Evolutionary conservation across 2,888 invertebrate species (phyloP).

Genomic region (Neoascia interrupta): DNA sequence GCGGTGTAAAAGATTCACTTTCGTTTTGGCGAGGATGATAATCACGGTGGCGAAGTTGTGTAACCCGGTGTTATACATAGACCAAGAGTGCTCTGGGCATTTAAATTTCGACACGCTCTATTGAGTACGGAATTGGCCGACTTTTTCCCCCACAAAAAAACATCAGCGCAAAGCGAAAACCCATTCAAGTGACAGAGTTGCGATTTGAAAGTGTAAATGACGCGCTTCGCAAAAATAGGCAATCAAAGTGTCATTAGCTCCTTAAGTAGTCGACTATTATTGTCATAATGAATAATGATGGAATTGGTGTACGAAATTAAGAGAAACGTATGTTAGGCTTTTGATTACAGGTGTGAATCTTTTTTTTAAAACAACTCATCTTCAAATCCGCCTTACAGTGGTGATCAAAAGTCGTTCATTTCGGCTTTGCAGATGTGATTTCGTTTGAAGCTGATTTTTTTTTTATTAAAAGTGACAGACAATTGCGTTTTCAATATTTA

Average conservation of each 20-base stretch:
- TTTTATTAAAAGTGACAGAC: no score
- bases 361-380: no score
- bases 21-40: constrained; percentile 58
- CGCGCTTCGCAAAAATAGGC: background rate
- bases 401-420: no score
- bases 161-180: background rate
- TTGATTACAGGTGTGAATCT: no score
- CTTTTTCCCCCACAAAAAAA: background rate
- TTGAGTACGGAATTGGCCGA: constrained; percentile 13
- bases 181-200: background rate
- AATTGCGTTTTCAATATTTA: no score
- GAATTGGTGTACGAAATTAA: no score
- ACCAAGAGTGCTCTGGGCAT: constrained; percentile 5
- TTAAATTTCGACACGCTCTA: constrained; percentile 5
- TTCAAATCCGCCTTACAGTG: no score
- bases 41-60: no score
- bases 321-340: no score
- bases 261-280: background rate
- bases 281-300: no score
- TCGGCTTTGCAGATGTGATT: no score
- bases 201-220: constrained; percentile 9
- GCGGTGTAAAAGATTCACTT: constrained; percentile 52
- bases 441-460: no score
- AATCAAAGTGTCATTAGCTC: constrained; percentile 11
- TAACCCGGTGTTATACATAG: constrained; percentile 20